Conservation (phyloP, 2,888 invertebrate species). For the Teleogryllus oceanicus region DNA sequence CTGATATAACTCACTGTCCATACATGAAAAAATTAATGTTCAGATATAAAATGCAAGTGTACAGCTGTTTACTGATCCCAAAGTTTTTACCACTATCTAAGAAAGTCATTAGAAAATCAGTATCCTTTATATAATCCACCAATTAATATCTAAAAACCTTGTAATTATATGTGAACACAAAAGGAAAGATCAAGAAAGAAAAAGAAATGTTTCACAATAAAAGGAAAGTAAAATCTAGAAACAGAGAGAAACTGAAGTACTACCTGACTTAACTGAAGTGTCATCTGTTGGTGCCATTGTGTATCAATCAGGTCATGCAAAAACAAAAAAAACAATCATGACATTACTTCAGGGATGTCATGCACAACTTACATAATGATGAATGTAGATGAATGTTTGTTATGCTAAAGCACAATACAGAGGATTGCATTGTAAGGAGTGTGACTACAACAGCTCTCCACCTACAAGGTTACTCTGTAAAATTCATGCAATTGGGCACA, state of each 20-base stretch:
- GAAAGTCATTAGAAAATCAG: no score
- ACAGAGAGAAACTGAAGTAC: constrained; percentile 24
- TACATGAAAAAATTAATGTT: no score
- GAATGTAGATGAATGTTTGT: not conserved
- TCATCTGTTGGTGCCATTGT: constrained; percentile 28
- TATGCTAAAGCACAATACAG: not conserved
- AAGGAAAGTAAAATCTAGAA: constrained; percentile 3
- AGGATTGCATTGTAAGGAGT: no score
- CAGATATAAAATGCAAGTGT: no score
- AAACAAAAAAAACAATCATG: constrained; percentile 30
- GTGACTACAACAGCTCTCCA: no score
- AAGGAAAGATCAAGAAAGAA: not conserved
- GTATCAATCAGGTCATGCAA: constrained; percentile 32
- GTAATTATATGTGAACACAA: constrained; percentile 5
- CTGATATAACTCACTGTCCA: no score
- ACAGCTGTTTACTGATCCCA: no score
- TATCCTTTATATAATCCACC: no score
- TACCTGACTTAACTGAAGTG: constrained; percentile 27
- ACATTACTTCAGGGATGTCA: constrained; percentile 23
- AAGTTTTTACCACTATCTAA: no score
- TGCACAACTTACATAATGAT: not conserved
- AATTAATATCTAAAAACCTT: no score
- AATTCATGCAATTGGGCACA: no score
- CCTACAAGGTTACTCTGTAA: no score
- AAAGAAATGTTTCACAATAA: not conserved